phyloP scores from a whole-genome alignment of 2,113 vertebrate species.

The Caracal caracal region DNA sequence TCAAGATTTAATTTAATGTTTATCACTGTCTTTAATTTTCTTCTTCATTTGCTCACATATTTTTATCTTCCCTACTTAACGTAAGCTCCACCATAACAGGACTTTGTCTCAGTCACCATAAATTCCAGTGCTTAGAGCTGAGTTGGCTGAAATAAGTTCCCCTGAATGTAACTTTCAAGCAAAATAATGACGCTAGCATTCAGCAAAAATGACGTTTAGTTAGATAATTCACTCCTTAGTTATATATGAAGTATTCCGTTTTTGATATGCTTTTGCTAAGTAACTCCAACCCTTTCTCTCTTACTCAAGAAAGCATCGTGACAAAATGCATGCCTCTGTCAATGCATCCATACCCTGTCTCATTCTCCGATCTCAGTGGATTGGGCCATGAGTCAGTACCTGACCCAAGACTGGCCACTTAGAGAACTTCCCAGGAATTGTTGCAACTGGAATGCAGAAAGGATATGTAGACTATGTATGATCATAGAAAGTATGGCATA shows the following conservation, averaged over 20 bases:
- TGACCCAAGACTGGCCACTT: not conserved
- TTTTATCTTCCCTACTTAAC: not conserved
- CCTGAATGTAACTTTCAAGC: not conserved
- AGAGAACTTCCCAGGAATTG: not conserved
- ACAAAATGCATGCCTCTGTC: not conserved
- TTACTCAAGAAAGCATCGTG: not conserved
- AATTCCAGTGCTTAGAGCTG: not conserved
- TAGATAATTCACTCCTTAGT: not conserved
- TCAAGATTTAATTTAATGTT: not conserved
- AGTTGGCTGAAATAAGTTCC: not conserved
- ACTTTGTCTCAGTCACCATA: not conserved
- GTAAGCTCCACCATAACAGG: not conserved
- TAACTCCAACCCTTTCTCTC: not conserved
- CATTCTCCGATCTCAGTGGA: not conserved
- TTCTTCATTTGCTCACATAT: not conserved
- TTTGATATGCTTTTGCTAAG: not conserved
- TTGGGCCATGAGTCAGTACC: not conserved
- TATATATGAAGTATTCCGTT: not conserved
- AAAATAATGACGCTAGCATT: not conserved
- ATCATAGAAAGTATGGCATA: too few relatives aligned
- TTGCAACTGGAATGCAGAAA: not conserved
- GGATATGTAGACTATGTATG: not conserved
- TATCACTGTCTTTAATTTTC: not conserved
- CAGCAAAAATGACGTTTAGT: not conserved
- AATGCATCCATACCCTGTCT: not conserved